Percentiles rank a stretch among this genome's conserved stretches.
Evolutionary conservation across 2,797 vertebrate species (phyloP).

Genomic region (Tragopan temminckii): DNA sequence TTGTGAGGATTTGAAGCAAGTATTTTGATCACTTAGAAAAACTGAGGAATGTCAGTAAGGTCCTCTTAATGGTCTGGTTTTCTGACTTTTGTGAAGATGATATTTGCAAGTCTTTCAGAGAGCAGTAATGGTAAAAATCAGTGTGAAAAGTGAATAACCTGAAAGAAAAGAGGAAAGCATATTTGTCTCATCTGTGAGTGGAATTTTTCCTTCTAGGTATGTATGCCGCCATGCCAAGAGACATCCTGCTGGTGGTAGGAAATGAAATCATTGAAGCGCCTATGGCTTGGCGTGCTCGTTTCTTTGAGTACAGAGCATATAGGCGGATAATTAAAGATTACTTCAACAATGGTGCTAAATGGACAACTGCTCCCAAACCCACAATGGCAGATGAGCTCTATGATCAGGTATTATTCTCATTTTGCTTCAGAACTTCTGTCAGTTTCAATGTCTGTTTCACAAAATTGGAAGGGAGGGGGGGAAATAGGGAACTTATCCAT

Average conservation of each 20-base stretch:
- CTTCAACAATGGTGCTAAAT: constrained; percentile 94
- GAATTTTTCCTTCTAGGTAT: constrained; percentile 84
- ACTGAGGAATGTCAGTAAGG: not conserved
- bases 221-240: constrained; percentile 97
- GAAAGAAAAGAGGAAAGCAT: not conserved
- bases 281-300: constrained; percentile 98
- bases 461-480: rapidly evolving
- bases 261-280: constrained; percentile 99
- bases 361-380: constrained; percentile 98
- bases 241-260: constrained; percentile 96
- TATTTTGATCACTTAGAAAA: not conserved
- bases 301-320: constrained; percentile 98
- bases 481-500: rapidly evolving
- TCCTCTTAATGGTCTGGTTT: not conserved
- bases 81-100: not conserved
- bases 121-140: not conserved
- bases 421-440: not conserved
- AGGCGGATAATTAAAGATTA: constrained; percentile 96
- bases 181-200: not conserved
- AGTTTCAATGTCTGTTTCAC: not conserved
- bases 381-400: constrained; percentile 96
- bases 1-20: not conserved
- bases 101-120: not conserved
- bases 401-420: constrained; percentile 86
- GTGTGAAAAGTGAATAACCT: not conserved